Conservation (phyloP, 2,797 vertebrate genomes). For the Pteropus rufus region DNA sequence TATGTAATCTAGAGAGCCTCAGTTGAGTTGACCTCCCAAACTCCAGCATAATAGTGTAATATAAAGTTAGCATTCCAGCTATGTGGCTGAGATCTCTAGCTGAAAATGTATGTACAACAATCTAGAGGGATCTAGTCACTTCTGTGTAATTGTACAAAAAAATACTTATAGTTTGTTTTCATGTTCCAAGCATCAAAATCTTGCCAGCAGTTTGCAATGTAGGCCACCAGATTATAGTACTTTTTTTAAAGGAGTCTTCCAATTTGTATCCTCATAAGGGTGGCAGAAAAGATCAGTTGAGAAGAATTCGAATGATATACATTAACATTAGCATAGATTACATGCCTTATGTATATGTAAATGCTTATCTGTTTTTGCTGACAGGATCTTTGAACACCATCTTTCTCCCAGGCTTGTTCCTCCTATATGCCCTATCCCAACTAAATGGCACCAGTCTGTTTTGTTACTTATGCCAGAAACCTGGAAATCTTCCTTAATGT, state of each 20-base stretch:
- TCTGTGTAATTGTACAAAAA: neutral
- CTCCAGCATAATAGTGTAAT: neutral
- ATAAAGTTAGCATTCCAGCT: neutral
- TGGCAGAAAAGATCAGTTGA: neutral
- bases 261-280: neutral
- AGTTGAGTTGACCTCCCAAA: neutral
- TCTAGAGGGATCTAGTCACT: neutral
- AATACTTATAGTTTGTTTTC: neutral
- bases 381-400: neutral
- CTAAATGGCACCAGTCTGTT: neutral
- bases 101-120: neutral
- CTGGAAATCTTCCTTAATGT: neutral
- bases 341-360: neutral
- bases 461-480: neutral
- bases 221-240: neutral
- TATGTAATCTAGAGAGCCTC: neutral
- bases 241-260: neutral
- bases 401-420: neutral
- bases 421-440: neutral
- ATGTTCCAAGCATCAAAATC: neutral
- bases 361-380: neutral
- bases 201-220: neutral
- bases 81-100: neutral
- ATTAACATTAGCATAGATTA: neutral
- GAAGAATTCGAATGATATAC: neutral